A percentile compares a stretch with the other conserved stretches of the same genome.
phyloP scores from a whole-genome alignment of 2,113 vertebrate species.

The Python bivittatus region DNA sequence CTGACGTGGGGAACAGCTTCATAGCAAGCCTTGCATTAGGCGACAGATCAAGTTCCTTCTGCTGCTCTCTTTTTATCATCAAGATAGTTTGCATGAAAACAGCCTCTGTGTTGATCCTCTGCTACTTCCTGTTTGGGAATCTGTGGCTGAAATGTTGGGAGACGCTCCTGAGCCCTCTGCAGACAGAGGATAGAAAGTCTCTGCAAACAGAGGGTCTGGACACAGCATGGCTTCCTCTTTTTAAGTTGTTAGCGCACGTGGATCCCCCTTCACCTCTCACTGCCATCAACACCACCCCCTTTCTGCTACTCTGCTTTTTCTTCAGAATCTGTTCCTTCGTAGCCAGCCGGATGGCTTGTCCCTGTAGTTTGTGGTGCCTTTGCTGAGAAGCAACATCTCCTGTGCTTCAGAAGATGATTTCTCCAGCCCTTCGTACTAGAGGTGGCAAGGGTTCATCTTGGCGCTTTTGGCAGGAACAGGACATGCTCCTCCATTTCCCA shows the following conservation, averaged over 20 bases:
- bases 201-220: too few species aligned
- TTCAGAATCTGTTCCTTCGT: too few species aligned
- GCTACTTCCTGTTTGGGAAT: background rate
- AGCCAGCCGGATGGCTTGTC: too few species aligned
- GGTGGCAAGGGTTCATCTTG: background rate
- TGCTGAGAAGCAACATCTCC: too few species aligned
- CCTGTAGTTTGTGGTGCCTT: too few species aligned
- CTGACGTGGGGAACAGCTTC: too few species aligned
- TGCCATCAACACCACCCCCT: too few species aligned
- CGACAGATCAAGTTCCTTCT: background rate
- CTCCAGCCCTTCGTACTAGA: background rate
- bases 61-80: background rate
- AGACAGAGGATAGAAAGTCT: background rate
- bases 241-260: too few species aligned
- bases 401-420: too few species aligned
- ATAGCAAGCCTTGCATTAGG: too few species aligned
- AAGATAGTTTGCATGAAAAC: background rate
- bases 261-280: too few species aligned
- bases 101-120: background rate
- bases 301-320: background rate
- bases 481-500: background rate
- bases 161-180: background rate
- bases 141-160: accelerated
- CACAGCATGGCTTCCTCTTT: too few species aligned
- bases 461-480: background rate